Percentiles rank a stretch among this genome's conserved stretches.
These are phyloP conservation scores for Seira sanloemensis DNA, from an alignment of 2,888 invertebrate genomes.

Conservation along the genomic window DNA sequence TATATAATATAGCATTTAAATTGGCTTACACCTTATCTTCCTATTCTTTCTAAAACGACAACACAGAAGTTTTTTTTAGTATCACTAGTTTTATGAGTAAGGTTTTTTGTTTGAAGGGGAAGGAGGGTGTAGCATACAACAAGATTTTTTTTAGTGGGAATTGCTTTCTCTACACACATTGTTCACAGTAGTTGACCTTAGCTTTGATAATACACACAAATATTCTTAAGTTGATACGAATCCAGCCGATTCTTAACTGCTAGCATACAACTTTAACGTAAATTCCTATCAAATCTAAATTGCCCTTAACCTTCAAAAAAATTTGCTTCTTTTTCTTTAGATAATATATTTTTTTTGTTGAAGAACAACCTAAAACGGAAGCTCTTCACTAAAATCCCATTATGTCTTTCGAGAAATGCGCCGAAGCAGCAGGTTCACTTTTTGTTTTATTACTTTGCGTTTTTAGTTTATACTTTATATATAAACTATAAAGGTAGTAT, in stretches of 20 bases:
- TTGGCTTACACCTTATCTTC: no score
- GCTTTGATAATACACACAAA: not conserved
- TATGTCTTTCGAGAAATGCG: conserved; percentile 63
- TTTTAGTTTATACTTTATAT: not conserved
- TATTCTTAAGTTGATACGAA: not conserved
- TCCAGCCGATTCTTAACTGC: not conserved
- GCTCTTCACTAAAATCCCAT: conserved; percentile 61
- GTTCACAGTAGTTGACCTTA: not conserved
- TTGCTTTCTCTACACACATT: not conserved
- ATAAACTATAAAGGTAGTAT: no score
- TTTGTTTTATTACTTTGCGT: conserved; percentile 13
- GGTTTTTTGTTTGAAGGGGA: not conserved
- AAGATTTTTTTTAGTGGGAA: not conserved
- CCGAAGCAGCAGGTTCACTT: conserved; percentile 63
- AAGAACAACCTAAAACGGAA: conserved; percentile 57
- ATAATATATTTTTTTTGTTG: not conserved
- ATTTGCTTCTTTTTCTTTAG: not conserved
- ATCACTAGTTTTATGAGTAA: not conserved
- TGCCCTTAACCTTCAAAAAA: not conserved
- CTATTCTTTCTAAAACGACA: not conserved
- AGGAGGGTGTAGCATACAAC: not conserved
- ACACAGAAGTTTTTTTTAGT: not conserved
- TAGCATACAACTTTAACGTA: not conserved
- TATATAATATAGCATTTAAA: no score
- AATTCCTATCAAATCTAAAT: not conserved